These are phyloP conservation scores for Eilema griseolum DNA, from an alignment of 2,888 invertebrate genomes.

Conservation along the genomic window DNA sequence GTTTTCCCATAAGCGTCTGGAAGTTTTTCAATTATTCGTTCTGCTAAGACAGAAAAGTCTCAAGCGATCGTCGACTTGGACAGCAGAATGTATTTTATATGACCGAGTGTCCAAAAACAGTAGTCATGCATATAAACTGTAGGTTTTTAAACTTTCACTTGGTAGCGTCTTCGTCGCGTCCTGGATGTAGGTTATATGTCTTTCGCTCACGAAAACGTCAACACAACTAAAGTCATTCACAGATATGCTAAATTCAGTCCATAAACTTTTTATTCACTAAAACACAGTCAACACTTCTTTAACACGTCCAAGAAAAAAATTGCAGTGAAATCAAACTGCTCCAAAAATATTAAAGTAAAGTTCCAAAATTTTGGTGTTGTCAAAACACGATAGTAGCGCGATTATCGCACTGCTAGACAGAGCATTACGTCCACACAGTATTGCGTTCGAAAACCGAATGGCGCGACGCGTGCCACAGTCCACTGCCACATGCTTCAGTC, in stretches of 20 bases:
- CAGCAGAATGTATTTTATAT: constrained; percentile 56
- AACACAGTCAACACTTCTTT: constrained; percentile 55
- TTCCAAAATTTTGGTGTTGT: constrained; percentile 62
- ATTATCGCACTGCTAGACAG: constrained; percentile 58
- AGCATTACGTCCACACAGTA: constrained; percentile 67
- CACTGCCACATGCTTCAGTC: constrained; percentile 70
- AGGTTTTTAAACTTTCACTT: constrained; percentile 80
- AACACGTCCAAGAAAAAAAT: constrained; percentile 39
- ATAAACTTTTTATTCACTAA: constrained; percentile 51
- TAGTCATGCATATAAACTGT: constrained; percentile 63
- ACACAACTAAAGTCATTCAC: constrained; percentile 57
- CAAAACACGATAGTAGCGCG: constrained; percentile 78
- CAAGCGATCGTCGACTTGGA: constrained; percentile 46
- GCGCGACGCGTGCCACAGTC: constrained; percentile 76
- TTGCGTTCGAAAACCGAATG: constrained; percentile 82
- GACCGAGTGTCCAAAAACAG: constrained; percentile 62
- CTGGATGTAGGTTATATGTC: constrained; percentile 77
- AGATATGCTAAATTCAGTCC: constrained; percentile 48
- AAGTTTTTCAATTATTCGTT: constrained; percentile 80
- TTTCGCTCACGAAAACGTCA: constrained; percentile 66
- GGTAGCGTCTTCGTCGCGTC: constrained; percentile 65
- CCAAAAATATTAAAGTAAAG: constrained; percentile 40
- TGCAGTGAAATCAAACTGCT: constrained; percentile 34
- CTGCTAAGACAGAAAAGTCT: constrained; percentile 62
- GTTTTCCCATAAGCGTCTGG: constrained; percentile 70